Base-by-base conservation (phyloP, 2,888 invertebrate species). In the Drepana falcataria region DNA sequence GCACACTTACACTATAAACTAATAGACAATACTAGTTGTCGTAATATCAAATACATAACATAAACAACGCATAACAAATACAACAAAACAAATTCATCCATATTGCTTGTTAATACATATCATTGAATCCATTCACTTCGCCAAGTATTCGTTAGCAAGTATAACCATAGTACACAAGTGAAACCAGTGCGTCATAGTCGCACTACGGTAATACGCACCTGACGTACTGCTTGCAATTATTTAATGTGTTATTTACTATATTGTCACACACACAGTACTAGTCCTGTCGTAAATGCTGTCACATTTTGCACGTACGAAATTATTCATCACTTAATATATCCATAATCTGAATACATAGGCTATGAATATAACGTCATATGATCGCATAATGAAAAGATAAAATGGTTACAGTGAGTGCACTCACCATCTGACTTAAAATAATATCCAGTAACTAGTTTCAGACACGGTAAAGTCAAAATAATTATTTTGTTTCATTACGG, bases 281-380 rank as follows among this genome's bases (percentile, higher is more conserved):
- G 3, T 44, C 1, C 44, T 1, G 44, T 44, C 3, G 3, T 2
- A 9, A 44, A 9, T 44, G 7, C 9, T 7, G 7, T 2, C 41
- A 41, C 9, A 5, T 6, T 41, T 41, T 37, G 37, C 37, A 37
- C 37, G 37, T 37, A 5, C 37, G 37, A 0, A 4, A 61, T 65
- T 66, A 64, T 68, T 63, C 55, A 59, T 55, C 53, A 63, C 51
- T 47, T 58, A 57, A 59, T 60, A 60, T 49, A 58, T 63, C 55
- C 54, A 53, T 58, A 59, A 54, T 59, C 62, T 63, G 57, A 59
- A 57, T 51, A 48, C 53, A 53, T 56, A 40, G 44, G 44, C 9
- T 2, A 44, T 2, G 44, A 41, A 2, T 6, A 41, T 9, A 44
- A 9, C 7, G 44, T 3, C 44, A 9, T 9, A 9, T 9, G 44